These are phyloP conservation scores for Platorchestia sp. DNA, from an alignment of 1,140 invertebrate genomes.

Conservation along the genomic window DNA sequence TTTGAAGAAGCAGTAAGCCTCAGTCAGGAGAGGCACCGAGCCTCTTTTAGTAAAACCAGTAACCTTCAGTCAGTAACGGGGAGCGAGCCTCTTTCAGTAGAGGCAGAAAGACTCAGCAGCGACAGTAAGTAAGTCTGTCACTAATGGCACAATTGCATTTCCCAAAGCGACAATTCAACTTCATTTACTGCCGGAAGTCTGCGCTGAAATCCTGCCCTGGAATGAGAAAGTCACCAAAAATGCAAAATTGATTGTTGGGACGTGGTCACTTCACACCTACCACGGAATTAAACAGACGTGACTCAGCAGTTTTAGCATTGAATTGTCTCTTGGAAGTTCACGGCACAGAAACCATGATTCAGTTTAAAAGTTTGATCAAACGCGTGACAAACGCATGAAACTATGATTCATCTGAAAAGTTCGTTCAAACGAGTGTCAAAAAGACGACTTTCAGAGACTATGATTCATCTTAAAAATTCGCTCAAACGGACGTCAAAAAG, in stretches of 20 bases:
- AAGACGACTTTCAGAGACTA: too few relatives aligned
- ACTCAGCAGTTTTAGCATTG: neutral
- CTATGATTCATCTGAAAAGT: too few relatives aligned
- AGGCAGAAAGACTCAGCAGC: too few relatives aligned
- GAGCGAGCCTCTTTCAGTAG: neutral
- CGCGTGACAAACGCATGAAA: too few relatives aligned
- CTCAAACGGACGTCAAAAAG: too few relatives aligned
- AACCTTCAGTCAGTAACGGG: too few relatives aligned
- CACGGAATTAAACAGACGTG: neutral
- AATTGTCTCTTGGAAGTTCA: neutral
- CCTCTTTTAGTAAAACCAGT: neutral
- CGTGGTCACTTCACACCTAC: neutral
- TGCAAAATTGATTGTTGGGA: neutral
- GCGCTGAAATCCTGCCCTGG: neutral
- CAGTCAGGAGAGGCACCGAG: neutral
- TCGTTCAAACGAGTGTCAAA: too few relatives aligned
- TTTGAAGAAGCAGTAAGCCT: neutral
- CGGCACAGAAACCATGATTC: neutral
- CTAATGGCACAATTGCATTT: neutral
- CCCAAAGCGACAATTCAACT: neutral
- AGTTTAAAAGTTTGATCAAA: neutral
- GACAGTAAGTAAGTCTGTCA: neutral
- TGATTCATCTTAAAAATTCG: too few relatives aligned
- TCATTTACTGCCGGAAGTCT: neutral
- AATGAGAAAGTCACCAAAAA: neutral